Evolutionary conservation across 1,140 invertebrate species (phyloP).

Genomic region (Hypothenemus hampei): DNA sequence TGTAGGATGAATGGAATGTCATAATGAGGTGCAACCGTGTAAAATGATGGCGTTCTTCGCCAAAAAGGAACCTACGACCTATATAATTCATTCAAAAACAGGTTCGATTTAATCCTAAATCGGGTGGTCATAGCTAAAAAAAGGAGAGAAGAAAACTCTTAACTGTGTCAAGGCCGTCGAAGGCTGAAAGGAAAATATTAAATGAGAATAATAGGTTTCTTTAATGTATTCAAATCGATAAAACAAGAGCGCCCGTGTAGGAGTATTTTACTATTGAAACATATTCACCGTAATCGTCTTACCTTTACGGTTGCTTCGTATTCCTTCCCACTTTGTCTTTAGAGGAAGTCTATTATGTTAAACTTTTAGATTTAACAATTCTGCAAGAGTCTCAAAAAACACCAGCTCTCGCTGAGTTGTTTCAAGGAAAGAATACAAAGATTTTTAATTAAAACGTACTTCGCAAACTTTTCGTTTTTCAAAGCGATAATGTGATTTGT

Average conservation of each 20-base stretch:
- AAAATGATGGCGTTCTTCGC: slow-evolving; percentile 10
- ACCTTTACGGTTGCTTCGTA: too few relatives aligned
- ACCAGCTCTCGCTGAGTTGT: too few relatives aligned
- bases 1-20: slow-evolving; percentile 20
- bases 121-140: slow-evolving; percentile 10
- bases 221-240: slow-evolving; percentile 9
- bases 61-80: slow-evolving; percentile 15
- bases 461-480: too few relatives aligned
- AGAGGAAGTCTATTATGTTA: too few relatives aligned
- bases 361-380: too few relatives aligned
- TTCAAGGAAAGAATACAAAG: too few relatives aligned
- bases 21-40: slow-evolving; percentile 15
- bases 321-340: too few relatives aligned
- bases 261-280: not conserved
- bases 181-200: slow-evolving; percentile 6
- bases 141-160: slow-evolving; percentile 9
- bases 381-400: too few relatives aligned
- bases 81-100: slow-evolving; percentile 25
- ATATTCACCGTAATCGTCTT: too few relatives aligned
- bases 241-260: not conserved
- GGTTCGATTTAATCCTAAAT: slow-evolving; percentile 15
- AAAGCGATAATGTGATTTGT: too few relatives aligned
- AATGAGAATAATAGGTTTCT: slow-evolving; percentile 7
- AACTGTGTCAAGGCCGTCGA: slow-evolving; percentile 17
- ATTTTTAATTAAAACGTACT: too few relatives aligned